These are phyloP conservation scores for Uloborus plumipes DNA, from an alignment of 2,888 invertebrate species.

Conservation along the genomic window DNA sequence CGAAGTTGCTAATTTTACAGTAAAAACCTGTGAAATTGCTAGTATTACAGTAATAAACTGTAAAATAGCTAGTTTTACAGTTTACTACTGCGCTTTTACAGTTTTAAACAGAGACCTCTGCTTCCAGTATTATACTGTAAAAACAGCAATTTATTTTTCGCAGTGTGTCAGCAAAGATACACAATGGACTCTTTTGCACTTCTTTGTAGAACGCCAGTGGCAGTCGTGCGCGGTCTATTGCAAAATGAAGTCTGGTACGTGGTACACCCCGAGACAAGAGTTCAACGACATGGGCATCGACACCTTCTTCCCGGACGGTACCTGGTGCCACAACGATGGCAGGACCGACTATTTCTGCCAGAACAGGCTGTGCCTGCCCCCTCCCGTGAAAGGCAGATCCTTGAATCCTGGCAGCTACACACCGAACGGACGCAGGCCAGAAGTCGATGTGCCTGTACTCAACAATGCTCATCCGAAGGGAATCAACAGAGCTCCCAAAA, in stretches of 20 bases:
- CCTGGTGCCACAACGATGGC: conserved; percentile 81
- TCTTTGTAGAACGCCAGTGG: conserved; percentile 78
- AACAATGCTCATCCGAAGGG: conserved; percentile 59
- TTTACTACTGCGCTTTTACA: too few relatives aligned
- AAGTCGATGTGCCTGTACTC: conserved; percentile 46
- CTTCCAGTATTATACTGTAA: too few relatives aligned
- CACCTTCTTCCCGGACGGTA: conserved; percentile 80
- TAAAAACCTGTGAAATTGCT: too few relatives aligned
- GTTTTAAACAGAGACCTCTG: too few relatives aligned
- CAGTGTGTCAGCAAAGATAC: too few relatives aligned
- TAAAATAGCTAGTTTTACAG: too few relatives aligned
- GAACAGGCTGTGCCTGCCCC: conserved; percentile 45
- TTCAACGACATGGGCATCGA: conserved; percentile 77
- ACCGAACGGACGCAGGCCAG: conserved; percentile 33
- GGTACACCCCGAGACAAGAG: conserved; percentile 83
- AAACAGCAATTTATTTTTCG: too few relatives aligned
- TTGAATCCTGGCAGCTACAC: background rate
- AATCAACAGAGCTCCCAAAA: conserved; percentile 34
- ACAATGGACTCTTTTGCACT: background rate
- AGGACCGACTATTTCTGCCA: conserved; percentile 59
- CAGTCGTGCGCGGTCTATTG: conserved; percentile 86
- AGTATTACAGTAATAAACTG: too few relatives aligned
- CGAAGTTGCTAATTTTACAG: too few relatives aligned
- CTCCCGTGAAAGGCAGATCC: conserved; percentile 53
- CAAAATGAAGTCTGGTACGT: conserved; percentile 77